Evolutionary conservation across 2,113 vertebrate genomes (phyloP).

Genomic region (Pollimyrus isidori): DNA sequence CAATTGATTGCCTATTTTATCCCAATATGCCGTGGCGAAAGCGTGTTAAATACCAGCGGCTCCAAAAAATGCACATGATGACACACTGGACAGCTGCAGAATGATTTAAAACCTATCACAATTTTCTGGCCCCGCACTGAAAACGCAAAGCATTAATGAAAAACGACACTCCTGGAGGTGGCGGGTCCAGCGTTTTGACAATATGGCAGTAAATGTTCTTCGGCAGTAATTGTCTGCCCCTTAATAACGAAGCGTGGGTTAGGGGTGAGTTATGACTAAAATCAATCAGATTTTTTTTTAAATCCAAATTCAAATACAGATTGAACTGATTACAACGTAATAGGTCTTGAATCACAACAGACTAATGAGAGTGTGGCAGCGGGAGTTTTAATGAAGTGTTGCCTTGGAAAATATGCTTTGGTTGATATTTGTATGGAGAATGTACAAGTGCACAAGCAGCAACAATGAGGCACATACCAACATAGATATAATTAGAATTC

Average conservation of each 20-base stretch:
- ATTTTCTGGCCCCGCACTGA: background rate
- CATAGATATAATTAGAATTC: slow-evolving; percentile 7
- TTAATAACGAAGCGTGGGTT: background rate
- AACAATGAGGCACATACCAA: background rate
- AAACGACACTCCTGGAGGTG: background rate
- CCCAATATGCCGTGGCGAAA: background rate
- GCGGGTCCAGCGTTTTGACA: background rate
- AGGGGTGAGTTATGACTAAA: background rate
- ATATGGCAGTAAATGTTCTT: background rate
- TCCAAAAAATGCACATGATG: background rate
- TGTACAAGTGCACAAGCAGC: background rate
- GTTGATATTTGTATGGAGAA: background rate
- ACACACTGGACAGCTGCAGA: background rate
- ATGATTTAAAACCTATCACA: background rate
- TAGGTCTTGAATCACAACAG: background rate
- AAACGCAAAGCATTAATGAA: background rate
- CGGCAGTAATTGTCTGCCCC: background rate
- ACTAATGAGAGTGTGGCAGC: background rate
- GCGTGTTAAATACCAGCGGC: background rate
- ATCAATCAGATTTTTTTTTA: background rate
- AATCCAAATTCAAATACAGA: slow-evolving; percentile 2
- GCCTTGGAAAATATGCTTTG: background rate
- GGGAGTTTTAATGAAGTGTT: background rate
- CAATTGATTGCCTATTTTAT: background rate
- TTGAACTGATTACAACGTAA: background rate